These are phyloP conservation scores for Pollenia angustigena DNA, from an alignment of 2,888 invertebrate species.

Conservation along the genomic window DNA sequence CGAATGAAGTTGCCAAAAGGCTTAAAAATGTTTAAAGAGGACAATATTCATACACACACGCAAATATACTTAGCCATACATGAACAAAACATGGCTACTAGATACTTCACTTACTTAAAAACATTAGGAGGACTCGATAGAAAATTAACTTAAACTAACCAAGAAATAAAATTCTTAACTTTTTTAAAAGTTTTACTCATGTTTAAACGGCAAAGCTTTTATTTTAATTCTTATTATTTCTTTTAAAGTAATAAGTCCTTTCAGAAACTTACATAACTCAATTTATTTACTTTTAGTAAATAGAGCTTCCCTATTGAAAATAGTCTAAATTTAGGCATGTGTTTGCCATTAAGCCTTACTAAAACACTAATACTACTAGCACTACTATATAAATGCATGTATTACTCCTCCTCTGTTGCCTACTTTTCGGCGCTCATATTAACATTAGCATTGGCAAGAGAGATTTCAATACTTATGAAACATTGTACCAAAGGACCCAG, in stretches of 20 bases:
- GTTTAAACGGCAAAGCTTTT: neutral
- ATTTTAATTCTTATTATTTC: neutral
- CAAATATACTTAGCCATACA: neutral
- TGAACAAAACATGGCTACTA: too few species aligned
- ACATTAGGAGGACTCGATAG: neutral
- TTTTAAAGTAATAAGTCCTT: too few species aligned
- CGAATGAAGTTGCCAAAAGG: conserved; percentile 41
- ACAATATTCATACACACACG: neutral
- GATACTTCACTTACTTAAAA: neutral
- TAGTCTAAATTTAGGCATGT: neutral
- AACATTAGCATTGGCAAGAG: neutral
- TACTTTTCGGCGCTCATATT: neutral
- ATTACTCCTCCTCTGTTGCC: neutral
- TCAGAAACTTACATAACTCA: too few species aligned
- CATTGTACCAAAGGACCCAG: neutral
- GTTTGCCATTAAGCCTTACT: neutral
- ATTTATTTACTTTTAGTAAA: neutral
- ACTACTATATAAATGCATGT: too few species aligned
- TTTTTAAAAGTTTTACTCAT: neutral
- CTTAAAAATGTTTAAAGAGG: conserved; percentile 32
- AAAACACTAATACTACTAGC: neutral
- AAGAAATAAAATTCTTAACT: too few species aligned
- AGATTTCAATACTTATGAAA: neutral
- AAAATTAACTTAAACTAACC: too few species aligned
- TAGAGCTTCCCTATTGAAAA: neutral